A percentile compares a stretch with the other conserved stretches of the same genome.
Conservation (phyloP, 92 coral and sea anemone species). For the Pocillopora grandis region DNA sequence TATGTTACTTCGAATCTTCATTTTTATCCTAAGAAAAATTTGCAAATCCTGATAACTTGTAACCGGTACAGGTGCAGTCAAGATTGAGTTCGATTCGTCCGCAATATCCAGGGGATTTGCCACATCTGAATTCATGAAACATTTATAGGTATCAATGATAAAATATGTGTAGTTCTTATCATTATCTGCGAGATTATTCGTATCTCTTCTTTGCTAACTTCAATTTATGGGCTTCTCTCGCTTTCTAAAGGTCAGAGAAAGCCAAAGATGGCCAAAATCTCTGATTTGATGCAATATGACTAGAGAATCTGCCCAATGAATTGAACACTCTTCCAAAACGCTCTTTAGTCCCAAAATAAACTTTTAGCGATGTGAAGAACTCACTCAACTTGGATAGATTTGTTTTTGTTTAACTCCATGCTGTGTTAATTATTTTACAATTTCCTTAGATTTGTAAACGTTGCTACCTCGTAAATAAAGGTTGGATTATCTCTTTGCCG, state of each 20-base stretch:
- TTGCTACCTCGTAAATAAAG: conserved; percentile 24
- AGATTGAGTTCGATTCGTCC: not conserved
- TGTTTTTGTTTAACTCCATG: conserved; percentile 27
- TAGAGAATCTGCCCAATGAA: not conserved
- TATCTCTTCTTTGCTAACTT: conserved; percentile 16
- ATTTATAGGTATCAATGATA: conserved; percentile 7
- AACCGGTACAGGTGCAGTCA: not conserved
- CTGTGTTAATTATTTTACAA: conserved; percentile 36
- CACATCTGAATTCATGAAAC: conserved; percentile 4
- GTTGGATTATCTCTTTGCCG: conserved; percentile 8
- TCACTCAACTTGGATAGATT: not conserved
- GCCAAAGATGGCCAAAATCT: not conserved
- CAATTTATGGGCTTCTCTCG: not conserved
- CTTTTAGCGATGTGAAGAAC: not conserved
- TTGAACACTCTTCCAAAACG: not conserved
- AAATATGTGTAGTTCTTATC: not conserved
- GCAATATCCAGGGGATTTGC: not conserved
- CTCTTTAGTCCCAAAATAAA: not conserved
- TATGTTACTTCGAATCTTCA: not conserved
- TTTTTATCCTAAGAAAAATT: not conserved
- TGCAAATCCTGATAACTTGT: not conserved
- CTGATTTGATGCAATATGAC: not conserved
- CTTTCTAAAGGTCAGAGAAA: not conserved
- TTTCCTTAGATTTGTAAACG: conserved; percentile 32
- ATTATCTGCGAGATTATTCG: not conserved